phyloP scores from a whole-genome alignment of 2,888 invertebrate species.

The Agrotis segetum region DNA sequence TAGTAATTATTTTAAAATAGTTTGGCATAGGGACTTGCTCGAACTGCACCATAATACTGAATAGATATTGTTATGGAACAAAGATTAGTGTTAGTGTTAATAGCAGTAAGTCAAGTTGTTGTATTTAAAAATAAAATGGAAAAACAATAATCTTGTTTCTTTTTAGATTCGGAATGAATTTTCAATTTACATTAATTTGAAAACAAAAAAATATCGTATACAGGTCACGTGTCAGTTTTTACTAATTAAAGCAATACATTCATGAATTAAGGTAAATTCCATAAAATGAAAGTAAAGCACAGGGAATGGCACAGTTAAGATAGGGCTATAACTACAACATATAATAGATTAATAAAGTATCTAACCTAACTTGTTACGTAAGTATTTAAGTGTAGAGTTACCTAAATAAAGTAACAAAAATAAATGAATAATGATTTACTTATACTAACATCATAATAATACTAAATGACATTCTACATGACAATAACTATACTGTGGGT shows the following conservation, averaged over 20 bases:
- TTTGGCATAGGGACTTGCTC: slow-evolving; percentile 57
- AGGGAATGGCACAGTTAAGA: slow-evolving; percentile 65
- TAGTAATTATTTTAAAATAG: slow-evolving; percentile 44
- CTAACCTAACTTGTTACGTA: slow-evolving; percentile 43
- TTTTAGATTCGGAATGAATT: slow-evolving; percentile 9
- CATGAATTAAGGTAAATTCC: slow-evolving; percentile 25
- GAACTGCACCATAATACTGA: slow-evolving; percentile 42
- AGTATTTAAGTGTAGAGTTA: slow-evolving; percentile 34
- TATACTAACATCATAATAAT: slow-evolving; percentile 42
- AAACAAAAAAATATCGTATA: slow-evolving; percentile 38
- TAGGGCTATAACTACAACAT: slow-evolving; percentile 47
- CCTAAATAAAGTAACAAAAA: slow-evolving; percentile 55
- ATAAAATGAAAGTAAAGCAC: slow-evolving; percentile 61
- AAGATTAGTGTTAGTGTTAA: slow-evolving; percentile 15
- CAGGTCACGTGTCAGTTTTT: slow-evolving; percentile 24
- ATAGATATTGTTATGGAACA: slow-evolving; percentile 27
- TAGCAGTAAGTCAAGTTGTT: slow-evolving; percentile 20
- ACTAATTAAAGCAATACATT: slow-evolving; percentile 40
- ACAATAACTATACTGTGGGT: slow-evolving; percentile 48
- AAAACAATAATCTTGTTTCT: slow-evolving; percentile 10
- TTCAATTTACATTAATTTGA: slow-evolving; percentile 18
- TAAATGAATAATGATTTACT: slow-evolving; percentile 45
- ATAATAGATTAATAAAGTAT: slow-evolving; percentile 26
- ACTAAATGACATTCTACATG: slow-evolving; percentile 42
- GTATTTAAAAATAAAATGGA: slow-evolving; percentile 18